A percentile compares a stretch with the other conserved stretches of the same genome.
These are phyloP conservation scores for Asteroscopus sphinx DNA, from an alignment of 2,888 invertebrate species.

Conservation along the genomic window DNA sequence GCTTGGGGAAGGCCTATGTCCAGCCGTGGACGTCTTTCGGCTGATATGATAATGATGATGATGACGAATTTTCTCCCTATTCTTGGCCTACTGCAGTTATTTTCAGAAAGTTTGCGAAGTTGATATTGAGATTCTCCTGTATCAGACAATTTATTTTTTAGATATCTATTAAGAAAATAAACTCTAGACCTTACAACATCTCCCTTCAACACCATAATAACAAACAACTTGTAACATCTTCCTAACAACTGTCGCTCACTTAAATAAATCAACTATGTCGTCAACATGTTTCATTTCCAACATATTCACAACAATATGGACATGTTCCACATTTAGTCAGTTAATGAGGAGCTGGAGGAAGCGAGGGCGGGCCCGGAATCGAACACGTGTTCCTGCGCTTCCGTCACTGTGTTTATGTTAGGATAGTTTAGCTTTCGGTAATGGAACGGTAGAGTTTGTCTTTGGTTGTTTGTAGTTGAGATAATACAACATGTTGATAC, in stretches of 20 bases:
- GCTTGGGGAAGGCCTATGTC: too few species aligned
- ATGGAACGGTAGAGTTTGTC: slow-evolving; percentile 1
- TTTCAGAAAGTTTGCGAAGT: too few species aligned
- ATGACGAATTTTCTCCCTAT: too few species aligned
- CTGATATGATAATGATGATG: too few species aligned
- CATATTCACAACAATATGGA: slow-evolving; percentile 38
- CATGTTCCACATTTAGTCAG: slow-evolving; percentile 64
- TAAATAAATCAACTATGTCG: slow-evolving; percentile 42
- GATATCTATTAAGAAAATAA: too few species aligned
- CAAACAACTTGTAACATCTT: slow-evolving; percentile 17
- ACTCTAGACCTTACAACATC: background rate
- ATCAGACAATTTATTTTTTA: too few species aligned
- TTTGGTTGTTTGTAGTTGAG: slow-evolving; percentile 1
- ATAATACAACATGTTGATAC: background rate
- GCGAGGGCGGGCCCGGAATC: slow-evolving; percentile 68
- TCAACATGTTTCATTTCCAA: slow-evolving; percentile 38
- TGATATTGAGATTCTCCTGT: too few species aligned
- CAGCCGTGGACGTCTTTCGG: too few species aligned
- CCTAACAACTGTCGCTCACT: slow-evolving; percentile 25
- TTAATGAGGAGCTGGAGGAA: slow-evolving; percentile 71
- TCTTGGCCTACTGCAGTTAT: too few species aligned
- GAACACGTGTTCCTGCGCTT: slow-evolving; percentile 77
- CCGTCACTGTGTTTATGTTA: slow-evolving; percentile 69
- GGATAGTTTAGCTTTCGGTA: too few species aligned
- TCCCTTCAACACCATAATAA: background rate